Conservation (phyloP, 2,888 invertebrate species). For the Conops quadrifasciatus region DNA sequence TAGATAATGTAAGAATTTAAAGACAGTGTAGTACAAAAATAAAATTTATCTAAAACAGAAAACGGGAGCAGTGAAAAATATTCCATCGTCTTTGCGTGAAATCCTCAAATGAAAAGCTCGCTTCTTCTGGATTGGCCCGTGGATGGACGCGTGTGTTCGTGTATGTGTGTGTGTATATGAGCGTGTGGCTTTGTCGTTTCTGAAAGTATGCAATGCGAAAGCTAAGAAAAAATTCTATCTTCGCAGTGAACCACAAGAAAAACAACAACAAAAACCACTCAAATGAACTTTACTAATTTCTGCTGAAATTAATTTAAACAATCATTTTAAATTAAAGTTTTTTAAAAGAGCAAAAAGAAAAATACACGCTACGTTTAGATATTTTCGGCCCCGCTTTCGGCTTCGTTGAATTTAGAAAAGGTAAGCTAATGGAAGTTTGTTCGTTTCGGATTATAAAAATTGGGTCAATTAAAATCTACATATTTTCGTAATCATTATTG, state of each 20-base stretch:
- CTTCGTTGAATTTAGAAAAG: constrained; percentile 14
- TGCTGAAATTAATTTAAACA: too few species aligned
- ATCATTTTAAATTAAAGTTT: too few species aligned
- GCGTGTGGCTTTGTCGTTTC: not conserved
- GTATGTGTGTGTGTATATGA: not conserved
- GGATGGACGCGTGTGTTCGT: not conserved
- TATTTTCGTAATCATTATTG: too few species aligned
- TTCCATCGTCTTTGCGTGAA: constrained; percentile 16
- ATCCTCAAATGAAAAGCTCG: constrained; percentile 13
- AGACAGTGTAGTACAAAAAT: constrained; percentile 14
- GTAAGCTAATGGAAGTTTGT: not conserved
- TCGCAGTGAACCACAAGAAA: too few species aligned
- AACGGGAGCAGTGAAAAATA: constrained; percentile 14
- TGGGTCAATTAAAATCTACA: too few species aligned
- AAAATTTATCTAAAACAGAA: too few species aligned
- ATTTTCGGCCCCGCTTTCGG: constrained; percentile 17
- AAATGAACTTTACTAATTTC: too few species aligned
- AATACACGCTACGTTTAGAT: constrained; percentile 11
- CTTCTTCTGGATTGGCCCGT: too few species aligned
- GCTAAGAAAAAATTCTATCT: constrained; percentile 6
- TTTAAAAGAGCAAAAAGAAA: too few species aligned
- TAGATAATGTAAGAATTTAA: constrained; percentile 16
- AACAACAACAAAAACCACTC: too few species aligned
- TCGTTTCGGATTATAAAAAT: too few species aligned
- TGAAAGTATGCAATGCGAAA: constrained; percentile 28